phyloP scores from a whole-genome alignment of 2,113 vertebrate species.

The Shinisaurus crocodilurus region DNA sequence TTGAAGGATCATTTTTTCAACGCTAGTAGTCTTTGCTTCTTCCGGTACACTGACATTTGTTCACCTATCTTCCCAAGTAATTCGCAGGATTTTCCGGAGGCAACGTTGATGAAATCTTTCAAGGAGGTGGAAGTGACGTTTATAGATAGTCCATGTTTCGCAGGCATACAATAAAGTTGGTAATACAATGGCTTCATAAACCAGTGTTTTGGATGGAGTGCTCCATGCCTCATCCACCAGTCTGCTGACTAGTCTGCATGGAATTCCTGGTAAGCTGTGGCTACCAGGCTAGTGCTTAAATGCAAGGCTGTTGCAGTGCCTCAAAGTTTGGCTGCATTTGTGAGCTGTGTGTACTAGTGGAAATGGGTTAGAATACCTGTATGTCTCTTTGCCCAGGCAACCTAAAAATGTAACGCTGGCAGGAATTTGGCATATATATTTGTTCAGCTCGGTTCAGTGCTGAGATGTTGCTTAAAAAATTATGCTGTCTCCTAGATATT shows the following conservation, averaged over 20 bases:
- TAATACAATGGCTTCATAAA: too few relatives aligned
- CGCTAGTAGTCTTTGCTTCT: too few relatives aligned
- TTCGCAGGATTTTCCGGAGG: too few relatives aligned
- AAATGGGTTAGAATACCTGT: not conserved
- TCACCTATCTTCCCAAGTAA: too few relatives aligned
- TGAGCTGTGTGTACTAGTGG: not conserved
- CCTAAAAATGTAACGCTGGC: not conserved
- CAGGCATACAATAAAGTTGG: too few relatives aligned
- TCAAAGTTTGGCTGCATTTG: not conserved
- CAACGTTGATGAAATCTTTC: too few relatives aligned
- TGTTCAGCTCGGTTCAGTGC: not conserved
- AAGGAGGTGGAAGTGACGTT: too few relatives aligned
- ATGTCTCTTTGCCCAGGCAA: too few relatives aligned
- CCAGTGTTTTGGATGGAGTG: too few relatives aligned
- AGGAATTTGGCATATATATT: not conserved
- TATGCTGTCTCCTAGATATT: not conserved
- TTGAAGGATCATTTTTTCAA: too few relatives aligned
- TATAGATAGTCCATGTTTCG: too few relatives aligned
- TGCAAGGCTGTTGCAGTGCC: not conserved
- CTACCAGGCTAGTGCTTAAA: not conserved
- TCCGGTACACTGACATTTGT: too few relatives aligned
- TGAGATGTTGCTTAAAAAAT: not conserved
- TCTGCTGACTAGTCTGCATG: not conserved
- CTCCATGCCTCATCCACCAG: not conserved
- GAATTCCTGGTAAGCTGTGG: not conserved